Evolutionary conservation across 2,113 vertebrate genomes (phyloP).

Genomic region (Saccopteryx bilineata): DNA sequence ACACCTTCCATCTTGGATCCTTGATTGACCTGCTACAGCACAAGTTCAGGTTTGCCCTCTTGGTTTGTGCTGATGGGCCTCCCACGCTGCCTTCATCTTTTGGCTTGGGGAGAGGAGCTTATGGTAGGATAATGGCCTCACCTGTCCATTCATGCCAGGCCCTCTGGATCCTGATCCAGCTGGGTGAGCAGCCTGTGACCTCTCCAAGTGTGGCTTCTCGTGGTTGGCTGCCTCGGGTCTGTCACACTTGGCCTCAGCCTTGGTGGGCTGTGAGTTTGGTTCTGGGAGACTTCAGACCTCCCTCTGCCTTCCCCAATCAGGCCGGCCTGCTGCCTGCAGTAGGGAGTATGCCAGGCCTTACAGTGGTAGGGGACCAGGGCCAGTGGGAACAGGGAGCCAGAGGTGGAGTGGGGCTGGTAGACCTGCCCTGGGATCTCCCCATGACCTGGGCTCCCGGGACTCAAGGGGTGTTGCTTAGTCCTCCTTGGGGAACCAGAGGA

Average conservation of each 20-base stretch:
- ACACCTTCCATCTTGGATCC: background rate
- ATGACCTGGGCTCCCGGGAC: background rate
- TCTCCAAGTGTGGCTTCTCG: background rate
- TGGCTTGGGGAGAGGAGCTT: background rate
- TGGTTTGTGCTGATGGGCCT: background rate
- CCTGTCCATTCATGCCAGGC: background rate
- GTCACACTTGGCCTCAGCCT: background rate
- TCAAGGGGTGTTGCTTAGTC: background rate
- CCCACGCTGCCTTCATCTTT: conserved; percentile 5
- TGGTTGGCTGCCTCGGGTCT: background rate
- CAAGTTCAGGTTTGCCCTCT: background rate
- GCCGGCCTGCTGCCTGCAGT: background rate
- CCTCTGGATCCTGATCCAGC: background rate
- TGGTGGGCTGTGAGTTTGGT: background rate
- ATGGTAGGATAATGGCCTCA: background rate
- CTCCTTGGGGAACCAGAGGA: background rate
- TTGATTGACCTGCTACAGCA: conserved; percentile 55
- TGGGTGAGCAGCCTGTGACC: background rate
- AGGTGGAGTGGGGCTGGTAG: background rate
- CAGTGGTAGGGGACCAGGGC: background rate
- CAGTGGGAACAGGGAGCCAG: background rate
- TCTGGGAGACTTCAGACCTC: background rate
- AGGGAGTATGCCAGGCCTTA: rapidly evolving
- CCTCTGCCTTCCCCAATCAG: background rate
- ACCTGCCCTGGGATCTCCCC: background rate